Evolutionary conservation across 1,140 invertebrate species (phyloP).

Genomic region (Parapsyche elsis): DNA sequence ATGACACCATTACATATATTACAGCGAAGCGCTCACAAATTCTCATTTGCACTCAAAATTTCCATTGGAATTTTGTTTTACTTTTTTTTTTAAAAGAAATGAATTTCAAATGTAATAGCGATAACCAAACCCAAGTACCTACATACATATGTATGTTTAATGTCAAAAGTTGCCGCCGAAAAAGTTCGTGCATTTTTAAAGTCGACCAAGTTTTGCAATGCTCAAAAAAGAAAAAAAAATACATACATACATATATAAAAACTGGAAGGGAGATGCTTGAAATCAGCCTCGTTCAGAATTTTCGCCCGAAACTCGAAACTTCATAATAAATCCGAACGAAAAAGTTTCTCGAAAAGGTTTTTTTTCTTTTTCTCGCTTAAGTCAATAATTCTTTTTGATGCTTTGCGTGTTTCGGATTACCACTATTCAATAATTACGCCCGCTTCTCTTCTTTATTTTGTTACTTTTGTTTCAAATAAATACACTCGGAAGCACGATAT

Average conservation of each 20-base stretch:
- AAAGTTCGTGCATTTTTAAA: conserved; percentile 8
- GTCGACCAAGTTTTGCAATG: conserved; percentile 1
- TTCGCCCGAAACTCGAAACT: neutral
- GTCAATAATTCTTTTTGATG: neutral
- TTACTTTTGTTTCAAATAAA: neutral
- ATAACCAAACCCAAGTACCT: neutral
- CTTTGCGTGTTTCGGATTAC: neutral
- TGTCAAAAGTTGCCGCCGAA: neutral
- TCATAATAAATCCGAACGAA: conserved; percentile 12
- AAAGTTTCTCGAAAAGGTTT: conserved; percentile 3
- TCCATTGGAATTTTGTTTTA: too few relatives aligned
- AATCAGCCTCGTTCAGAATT: neutral
- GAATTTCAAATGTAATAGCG: too few relatives aligned
- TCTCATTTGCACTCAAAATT: neutral
- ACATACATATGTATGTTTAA: neutral
- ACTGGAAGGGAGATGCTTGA: neutral
- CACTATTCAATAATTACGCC: neutral
- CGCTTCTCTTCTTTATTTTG: neutral
- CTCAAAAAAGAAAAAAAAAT: neutral
- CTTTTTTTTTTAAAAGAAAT: too few relatives aligned
- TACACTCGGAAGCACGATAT: too few relatives aligned
- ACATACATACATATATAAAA: neutral
- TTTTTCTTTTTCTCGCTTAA: neutral
- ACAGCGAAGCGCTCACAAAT: too few relatives aligned
- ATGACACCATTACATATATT: neutral